Percentiles rank a stretch among this genome's conserved stretches.
Conservation (phyloP, 1,140 invertebrate genomes). For the Cydia strobilella region DNA sequence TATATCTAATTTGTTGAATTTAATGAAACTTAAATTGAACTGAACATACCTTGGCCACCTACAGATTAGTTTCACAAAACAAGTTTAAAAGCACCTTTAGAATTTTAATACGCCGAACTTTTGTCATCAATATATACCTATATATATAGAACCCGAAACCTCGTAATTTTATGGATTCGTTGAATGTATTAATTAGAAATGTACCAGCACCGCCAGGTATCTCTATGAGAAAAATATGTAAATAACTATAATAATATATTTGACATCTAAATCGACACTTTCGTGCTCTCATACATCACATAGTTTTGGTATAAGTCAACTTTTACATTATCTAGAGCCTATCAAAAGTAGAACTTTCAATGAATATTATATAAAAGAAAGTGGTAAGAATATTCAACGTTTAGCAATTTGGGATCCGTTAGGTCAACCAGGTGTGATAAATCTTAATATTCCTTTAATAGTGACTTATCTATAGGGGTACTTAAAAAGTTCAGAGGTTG, state of each 20-base stretch:
- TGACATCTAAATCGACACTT: conserved; percentile 26
- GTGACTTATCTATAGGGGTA: neutral
- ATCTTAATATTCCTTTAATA: neutral
- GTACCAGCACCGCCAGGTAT: neutral
- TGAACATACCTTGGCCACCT: no score
- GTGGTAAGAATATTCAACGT: no score
- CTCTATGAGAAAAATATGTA: conserved; percentile 18
- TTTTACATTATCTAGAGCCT: neutral
- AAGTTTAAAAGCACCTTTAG: neutral
- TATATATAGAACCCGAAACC: conserved; percentile 17
- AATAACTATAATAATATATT: conserved; percentile 26
- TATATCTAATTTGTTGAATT: no score
- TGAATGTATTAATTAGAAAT: conserved; percentile 29
- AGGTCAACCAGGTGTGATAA: neutral
- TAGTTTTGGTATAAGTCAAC: neutral
- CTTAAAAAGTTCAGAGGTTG: conserved; percentile 5
- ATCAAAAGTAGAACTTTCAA: conserved; percentile 14
- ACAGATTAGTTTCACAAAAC: no score
- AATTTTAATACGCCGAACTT: neutral
- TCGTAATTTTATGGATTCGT: conserved; percentile 22
- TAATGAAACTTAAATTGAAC: no score
- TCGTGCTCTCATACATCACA: conserved; percentile 9
- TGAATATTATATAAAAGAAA: neutral
- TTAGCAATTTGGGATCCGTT: neutral
- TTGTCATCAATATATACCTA: neutral